phyloP scores from a whole-genome alignment of 2,797 vertebrate species.

The Karalla daura region DNA sequence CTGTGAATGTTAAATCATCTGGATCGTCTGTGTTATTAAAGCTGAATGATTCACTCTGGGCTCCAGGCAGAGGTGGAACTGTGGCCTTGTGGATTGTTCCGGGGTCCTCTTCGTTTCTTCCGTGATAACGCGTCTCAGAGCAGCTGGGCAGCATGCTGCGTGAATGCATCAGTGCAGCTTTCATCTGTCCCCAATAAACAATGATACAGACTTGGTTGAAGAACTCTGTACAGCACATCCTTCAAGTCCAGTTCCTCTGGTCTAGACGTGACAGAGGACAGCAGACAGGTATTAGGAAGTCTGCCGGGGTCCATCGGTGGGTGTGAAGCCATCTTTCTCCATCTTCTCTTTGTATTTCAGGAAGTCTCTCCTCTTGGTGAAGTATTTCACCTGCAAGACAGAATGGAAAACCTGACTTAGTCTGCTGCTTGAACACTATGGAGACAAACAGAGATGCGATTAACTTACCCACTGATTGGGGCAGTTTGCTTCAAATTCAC shows the following conservation, averaged over 20 bases:
- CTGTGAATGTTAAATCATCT: too few species aligned
- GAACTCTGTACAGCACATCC: neutral
- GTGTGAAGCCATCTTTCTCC: constrained; percentile 84
- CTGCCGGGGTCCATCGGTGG: constrained; percentile 77
- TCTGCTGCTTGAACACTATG: too few species aligned
- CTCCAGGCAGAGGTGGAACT: neutral
- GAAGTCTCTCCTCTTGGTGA: constrained; percentile 92
- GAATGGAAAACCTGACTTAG: neutral
- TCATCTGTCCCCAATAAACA: constrained; percentile 55
- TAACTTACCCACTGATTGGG: constrained; percentile 94
- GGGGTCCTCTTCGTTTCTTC: neutral
- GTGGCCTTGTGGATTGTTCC: neutral
- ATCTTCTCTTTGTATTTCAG: constrained; percentile 93
- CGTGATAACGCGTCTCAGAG: neutral
- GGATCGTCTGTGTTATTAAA: too few species aligned
- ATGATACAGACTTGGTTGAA: neutral
- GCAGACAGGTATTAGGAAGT: constrained; percentile 46
- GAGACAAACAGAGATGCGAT: neutral
- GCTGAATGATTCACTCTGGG: neutral
- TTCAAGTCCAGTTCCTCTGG: neutral
- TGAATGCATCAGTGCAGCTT: too few species aligned
- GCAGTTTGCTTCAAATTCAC: constrained; percentile 86
- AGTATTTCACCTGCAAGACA: constrained; percentile 90
- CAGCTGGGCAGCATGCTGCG: neutral
- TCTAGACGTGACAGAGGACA: neutral